phyloP scores from a whole-genome alignment of 2,797 vertebrate genomes.

The Sebastes cheni region DNA sequence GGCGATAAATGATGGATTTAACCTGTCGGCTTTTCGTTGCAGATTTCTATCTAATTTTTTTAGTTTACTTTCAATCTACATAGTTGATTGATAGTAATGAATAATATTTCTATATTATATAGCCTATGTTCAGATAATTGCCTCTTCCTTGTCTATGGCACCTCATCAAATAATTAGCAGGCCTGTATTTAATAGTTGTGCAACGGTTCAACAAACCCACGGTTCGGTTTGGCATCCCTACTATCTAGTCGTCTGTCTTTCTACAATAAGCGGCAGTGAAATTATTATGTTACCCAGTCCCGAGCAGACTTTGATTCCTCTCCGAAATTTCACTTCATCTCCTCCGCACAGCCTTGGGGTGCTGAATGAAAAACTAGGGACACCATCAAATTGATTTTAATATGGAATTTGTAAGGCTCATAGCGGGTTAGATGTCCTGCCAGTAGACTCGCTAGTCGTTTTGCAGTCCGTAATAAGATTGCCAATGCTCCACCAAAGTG shows the following conservation, averaged over 20 bases:
- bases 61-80: neutral
- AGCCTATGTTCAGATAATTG: too few species aligned
- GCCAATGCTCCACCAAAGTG: slow-evolving; percentile 52
- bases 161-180: too few species aligned
- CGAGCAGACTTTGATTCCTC: neutral
- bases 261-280: neutral
- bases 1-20: too few species aligned
- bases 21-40: too few species aligned
- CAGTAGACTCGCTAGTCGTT: slow-evolving; percentile 33
- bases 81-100: too few species aligned
- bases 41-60: neutral
- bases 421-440: slow-evolving; percentile 59
- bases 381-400: slow-evolving; percentile 54
- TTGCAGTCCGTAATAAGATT: slow-evolving; percentile 61
- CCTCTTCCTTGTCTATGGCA: too few species aligned
- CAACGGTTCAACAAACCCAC: too few species aligned
- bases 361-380: slow-evolving; percentile 34
- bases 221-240: too few species aligned
- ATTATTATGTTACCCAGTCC: neutral
- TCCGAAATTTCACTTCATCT: slow-evolving; percentile 3
- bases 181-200: too few species aligned
- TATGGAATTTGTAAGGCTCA: slow-evolving; percentile 50
- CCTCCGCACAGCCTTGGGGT: neutral
- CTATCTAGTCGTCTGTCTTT: neutral
- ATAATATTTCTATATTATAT: too few species aligned